Evolutionary conservation across 2,113 vertebrate species (phyloP), one percentile per base, ranked within the genome.

Genomic region (Piprites chloris): DNA sequence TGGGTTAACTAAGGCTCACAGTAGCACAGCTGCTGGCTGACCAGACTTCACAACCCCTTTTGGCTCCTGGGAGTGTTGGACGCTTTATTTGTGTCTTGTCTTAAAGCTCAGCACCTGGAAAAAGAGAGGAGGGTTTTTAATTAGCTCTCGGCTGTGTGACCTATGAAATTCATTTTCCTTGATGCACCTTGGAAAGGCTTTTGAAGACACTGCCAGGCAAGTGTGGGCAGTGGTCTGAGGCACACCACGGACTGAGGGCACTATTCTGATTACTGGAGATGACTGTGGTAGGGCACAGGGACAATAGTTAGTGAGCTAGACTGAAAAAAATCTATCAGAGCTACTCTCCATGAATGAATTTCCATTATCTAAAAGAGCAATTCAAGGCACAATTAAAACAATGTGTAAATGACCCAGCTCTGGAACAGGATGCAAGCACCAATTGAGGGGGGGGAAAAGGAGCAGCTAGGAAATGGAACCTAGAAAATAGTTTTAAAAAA

Each of bases 391-490:
- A 35, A 33, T 46, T 68, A 74, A 87, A 87, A 62, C 32, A 72
- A 16, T 4, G 11, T 41, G 28, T 46, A 85, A 86, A 69, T 4
- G 26, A 66, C 69, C 37, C 71, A 82, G 41, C 49, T 62, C 37
- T 87, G 71, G 71, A 78, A 85, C n/a, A 89, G 74, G 77, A 84
- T 87, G 63, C 32, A 75, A 89, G 72, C 32, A 41, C 7, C n/a
- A 69, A 2, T 0, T 6, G 2, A 12, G 18, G 2, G 14, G 14
- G 3, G 0, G 26, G 11, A 28, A 77, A 50, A 41, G 42, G 41
- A 65, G 20, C 47, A 82, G 52, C 13, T 22, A 85, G 66, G 87
- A 94, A 93, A 95, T 74, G 50, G 59, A 77, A 81, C 67, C 56
- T 86, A 63, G 79, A 95, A 90, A 92, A 86, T 6, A 52, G 30